Evolutionary conservation across 2,113 vertebrate genomes (phyloP).

Genomic region (Microcebus lehilahytsara): DNA sequence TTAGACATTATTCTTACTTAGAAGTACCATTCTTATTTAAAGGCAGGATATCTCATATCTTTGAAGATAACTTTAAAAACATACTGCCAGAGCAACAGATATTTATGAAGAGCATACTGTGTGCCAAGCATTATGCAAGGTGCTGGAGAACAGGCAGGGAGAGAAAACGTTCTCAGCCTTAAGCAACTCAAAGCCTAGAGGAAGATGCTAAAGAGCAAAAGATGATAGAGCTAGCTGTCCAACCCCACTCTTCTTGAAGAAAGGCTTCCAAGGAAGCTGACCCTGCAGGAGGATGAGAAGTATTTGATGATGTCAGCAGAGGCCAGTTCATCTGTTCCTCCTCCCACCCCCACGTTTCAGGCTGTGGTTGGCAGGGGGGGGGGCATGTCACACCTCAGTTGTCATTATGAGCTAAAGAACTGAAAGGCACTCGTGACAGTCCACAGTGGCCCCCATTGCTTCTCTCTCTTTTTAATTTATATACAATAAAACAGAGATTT

Average conservation of each 20-base stretch:
- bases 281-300: rapidly evolving
- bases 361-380: background rate
- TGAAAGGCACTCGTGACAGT: background rate
- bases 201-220: background rate
- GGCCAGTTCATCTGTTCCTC: background rate
- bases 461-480: background rate
- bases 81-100: background rate
- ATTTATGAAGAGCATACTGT: background rate
- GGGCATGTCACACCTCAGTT: background rate
- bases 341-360: background rate
- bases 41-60: background rate
- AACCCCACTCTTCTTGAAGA: rapidly evolving
- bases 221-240: rapidly evolving
- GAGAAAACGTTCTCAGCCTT: background rate
- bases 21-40: conserved; percentile 36
- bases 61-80: background rate
- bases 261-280: background rate
- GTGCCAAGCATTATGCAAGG: background rate
- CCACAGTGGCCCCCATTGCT: background rate
- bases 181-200: background rate
- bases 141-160: background rate
- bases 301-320: background rate
- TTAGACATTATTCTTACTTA: conserved; percentile 23
- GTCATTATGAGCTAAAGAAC: background rate
- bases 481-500: background rate